Base-by-base conservation (phyloP, 2,797 vertebrate species). In the Leucoraja ocellata region DNA sequence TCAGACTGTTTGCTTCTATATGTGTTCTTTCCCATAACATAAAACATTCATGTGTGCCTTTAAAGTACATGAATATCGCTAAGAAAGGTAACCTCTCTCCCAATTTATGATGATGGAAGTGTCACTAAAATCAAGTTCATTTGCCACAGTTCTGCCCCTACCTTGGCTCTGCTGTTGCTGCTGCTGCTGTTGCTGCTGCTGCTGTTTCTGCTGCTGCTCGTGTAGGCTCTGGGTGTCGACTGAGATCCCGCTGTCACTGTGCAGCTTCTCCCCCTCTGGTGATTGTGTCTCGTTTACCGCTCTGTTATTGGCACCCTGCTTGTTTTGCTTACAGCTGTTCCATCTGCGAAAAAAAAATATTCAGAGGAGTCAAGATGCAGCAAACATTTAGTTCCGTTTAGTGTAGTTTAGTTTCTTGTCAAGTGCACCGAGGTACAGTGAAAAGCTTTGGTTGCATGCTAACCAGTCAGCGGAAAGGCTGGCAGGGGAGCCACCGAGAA, bases 321-420 rank as follows among this genome's bases (percentile, higher is more conserved):
- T 99, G 96, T 99, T 98, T 96, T 99, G 97, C 94, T 99, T 99
- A 96, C 98, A 99, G 97, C 97, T 99, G 96, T 98, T 99, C 98
- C 98, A 99, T 96, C 99, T 99, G 39, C 96, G 61, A 1, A 88
- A 93, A 63, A 91, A 28, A 91, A 93, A 83, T 1, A 36, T 18
- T 54, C 65, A 93, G 0, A 93, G 93, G 68, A 65, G 58, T 77
- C 77, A 80, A 73, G 91, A 83, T 93, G 76, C 13, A 2, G 2
- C 68, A 21, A 54, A 54, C 46, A 54, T 54, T 54, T 54, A 54
- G 46, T 54, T 54, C 46, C 0, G 46, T 54, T 54, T 54, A 54
- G 46, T 54, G 46, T 5, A 54, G 46, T 54, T 54, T 54, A 5
- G 46, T 54, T 54, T 54, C 4, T 5, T 54, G 4, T 54, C 46